phyloP scores from a whole-genome alignment of 2,888 invertebrate species.

The Eupithecia inturbata region DNA sequence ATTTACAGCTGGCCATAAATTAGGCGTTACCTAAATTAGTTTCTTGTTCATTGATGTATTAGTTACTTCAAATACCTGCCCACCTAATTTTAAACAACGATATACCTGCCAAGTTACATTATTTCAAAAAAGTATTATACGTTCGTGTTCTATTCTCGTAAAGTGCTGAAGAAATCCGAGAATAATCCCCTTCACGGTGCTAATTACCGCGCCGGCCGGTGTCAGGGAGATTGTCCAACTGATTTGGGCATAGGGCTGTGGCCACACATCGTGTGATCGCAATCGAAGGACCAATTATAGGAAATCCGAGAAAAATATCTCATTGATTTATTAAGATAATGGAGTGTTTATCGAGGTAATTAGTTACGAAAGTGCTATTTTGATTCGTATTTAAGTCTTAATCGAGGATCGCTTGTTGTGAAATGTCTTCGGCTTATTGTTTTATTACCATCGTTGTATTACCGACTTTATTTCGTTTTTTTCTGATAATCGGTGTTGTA shows the following conservation, averaged over 20 bases:
- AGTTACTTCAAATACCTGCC: not conserved
- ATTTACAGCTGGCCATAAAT: not conserved
- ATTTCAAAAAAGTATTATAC: not conserved
- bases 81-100: not conserved
- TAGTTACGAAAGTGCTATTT: constrained; percentile 52
- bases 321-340: constrained; percentile 67
- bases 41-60: not conserved
- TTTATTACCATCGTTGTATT: constrained; percentile 7
- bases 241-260: constrained; percentile 62
- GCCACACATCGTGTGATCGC: constrained; percentile 63
- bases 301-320: constrained; percentile 66
- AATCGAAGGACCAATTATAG: constrained; percentile 74
- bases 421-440: constrained; percentile 18
- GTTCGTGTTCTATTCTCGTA: not conserved
- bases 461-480: not conserved
- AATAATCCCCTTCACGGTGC: constrained; percentile 50
- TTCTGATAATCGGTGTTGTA: not conserved
- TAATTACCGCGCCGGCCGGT: constrained; percentile 65
- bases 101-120: not conserved
- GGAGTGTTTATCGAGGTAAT: constrained; percentile 62
- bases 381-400: constrained; percentile 37
- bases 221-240: constrained; percentile 67
- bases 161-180: constrained; percentile 28
- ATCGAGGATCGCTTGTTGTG: constrained; percentile 29
- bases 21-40: not conserved